Conservation (phyloP, 2,113 vertebrate genomes). For the Lagopus leucura region DNA sequence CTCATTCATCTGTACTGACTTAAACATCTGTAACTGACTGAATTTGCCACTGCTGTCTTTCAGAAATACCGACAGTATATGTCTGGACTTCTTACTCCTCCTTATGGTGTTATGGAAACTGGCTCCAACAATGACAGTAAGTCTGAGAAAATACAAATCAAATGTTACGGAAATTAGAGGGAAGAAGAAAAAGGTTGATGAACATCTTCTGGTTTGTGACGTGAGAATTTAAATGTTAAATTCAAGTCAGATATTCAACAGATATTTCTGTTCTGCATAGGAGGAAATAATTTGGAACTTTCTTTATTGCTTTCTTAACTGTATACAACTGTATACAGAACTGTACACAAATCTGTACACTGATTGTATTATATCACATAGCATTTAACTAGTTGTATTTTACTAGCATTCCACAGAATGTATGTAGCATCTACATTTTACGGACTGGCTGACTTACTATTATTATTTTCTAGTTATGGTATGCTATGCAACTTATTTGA, state of each 20-base stretch:
- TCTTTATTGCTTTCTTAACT: neutral
- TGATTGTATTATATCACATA: neutral
- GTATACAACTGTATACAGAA: neutral
- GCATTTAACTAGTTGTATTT: neutral
- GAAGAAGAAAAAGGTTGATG: neutral
- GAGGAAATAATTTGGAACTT: neutral
- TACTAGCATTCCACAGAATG: too few relatives aligned
- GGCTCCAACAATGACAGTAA: slow-evolving; percentile 90
- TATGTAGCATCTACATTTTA: neutral
- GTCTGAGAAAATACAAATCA: slow-evolving; percentile 62
- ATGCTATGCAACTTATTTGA: neutral
- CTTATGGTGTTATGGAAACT: slow-evolving; percentile 97
- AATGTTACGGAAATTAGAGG: neutral
- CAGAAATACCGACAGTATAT: slow-evolving; percentile 96
- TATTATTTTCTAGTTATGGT: neutral
- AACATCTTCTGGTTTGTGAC: neutral
- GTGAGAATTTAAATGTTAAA: neutral
- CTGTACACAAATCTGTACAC: neutral
- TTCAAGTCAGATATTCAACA: neutral
- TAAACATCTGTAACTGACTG: neutral
- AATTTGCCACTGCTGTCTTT: slow-evolving; percentile 62
- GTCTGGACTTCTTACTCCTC: slow-evolving; percentile 94
- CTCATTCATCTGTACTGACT: neutral
- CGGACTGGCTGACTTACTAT: neutral
- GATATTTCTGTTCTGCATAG: neutral